Conservation (phyloP, 2,888 invertebrate genomes). For the Coelogynopora nodosa region DNA sequence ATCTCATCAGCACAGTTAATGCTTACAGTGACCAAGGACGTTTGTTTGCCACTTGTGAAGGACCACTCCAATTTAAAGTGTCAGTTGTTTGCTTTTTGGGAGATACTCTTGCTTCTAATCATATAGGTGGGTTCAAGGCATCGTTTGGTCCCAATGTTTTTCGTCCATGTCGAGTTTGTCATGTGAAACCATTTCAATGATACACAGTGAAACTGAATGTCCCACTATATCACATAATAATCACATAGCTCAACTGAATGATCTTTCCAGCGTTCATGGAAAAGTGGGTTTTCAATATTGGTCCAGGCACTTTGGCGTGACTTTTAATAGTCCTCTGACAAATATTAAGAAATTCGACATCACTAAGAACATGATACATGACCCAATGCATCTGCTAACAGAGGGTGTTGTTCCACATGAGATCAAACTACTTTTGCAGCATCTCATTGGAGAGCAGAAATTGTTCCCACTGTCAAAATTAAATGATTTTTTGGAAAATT, state of each 20-base stretch:
- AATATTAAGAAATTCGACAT: not conserved
- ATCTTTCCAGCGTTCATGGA: not conserved
- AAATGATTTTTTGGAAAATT: not conserved
- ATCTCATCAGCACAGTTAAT: not conserved
- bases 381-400: constrained; percentile 3
- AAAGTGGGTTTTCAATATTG: not conserved
- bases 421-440: not conserved
- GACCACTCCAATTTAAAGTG: not conserved
- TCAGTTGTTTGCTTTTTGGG: not conserved
- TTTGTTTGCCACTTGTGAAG: not conserved
- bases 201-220: not conserved
- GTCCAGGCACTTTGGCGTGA: not conserved
- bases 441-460: not conserved
- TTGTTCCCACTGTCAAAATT: not conserved
- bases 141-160: not conserved
- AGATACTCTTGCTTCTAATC: not conserved
- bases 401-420: not conserved
- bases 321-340: not conserved
- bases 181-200: not conserved
- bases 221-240: not conserved
- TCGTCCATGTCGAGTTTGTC: not conserved
- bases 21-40: not conserved
- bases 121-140: constrained; percentile 16
- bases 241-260: not conserved
- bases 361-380: not conserved